These are phyloP conservation scores for Orthosia gothica DNA, from an alignment of 2,888 invertebrate species.

Conservation along the genomic window DNA sequence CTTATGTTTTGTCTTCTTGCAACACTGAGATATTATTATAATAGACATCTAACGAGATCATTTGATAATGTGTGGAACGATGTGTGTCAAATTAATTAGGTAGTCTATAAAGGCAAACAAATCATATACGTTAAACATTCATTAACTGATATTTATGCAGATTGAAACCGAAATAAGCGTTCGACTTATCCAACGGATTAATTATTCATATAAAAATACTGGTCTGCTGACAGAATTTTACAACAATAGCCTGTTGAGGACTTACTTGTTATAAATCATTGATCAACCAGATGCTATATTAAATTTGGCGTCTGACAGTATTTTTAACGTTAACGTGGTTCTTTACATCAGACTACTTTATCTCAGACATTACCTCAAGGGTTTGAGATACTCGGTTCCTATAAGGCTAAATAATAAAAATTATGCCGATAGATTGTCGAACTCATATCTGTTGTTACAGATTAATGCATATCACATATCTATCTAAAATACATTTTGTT, in stretches of 20 bases:
- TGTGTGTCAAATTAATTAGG: neutral
- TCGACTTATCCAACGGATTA: slow-evolving; percentile 6
- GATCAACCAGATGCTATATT: slow-evolving; percentile 11
- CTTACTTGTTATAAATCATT: slow-evolving; percentile 26
- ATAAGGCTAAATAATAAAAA: no score
- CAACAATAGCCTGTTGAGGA: neutral
- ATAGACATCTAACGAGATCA: slow-evolving; percentile 3
- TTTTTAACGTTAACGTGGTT: neutral
- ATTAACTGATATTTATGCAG: neutral
- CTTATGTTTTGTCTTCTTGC: slow-evolving; percentile 29
- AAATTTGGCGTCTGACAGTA: neutral
- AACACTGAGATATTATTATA: slow-evolving; percentile 20
- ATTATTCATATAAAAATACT: slow-evolving; percentile 28
- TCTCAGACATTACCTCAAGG: no score
- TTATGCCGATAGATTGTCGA: neutral
- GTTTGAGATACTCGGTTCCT: no score
- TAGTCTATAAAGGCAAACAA: neutral
- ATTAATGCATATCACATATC: no score
- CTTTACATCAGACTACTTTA: no score
- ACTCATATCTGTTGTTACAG: neutral
- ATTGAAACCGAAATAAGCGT: slow-evolving; percentile 14
- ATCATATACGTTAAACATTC: slow-evolving; percentile 8
- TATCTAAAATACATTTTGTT: no score
- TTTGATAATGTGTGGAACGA: neutral
- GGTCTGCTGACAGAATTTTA: neutral